phyloP scores from a whole-genome alignment of 2,888 invertebrate genomes.

The Calameuta pallipes region DNA sequence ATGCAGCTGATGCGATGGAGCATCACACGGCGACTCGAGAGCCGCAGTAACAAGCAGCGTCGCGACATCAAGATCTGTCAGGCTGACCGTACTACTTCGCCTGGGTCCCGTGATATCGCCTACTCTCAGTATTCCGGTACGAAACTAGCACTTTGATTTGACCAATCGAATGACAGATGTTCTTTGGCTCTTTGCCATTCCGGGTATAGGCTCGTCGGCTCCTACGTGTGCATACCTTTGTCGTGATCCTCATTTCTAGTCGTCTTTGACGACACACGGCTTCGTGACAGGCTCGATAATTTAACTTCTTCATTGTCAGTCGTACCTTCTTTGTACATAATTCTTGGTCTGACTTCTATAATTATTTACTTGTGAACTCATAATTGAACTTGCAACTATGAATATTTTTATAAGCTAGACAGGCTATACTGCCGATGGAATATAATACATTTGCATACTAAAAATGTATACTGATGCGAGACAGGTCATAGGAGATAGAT shows the following conservation, averaged over 20 bases:
- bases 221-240: neutral
- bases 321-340: neutral
- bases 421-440: neutral
- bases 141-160: constrained; percentile 10
- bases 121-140: constrained; percentile 44
- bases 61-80: constrained; percentile 44
- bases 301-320: neutral
- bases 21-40: constrained; percentile 57
- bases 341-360: neutral
- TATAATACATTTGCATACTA: neutral
- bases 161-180: neutral
- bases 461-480: neutral
- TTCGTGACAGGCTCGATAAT: neutral
- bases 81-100: constrained; percentile 21
- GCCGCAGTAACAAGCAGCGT: constrained; percentile 45
- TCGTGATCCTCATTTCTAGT: neutral
- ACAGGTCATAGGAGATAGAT: neutral
- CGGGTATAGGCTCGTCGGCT: neutral
- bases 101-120: constrained; percentile 30
- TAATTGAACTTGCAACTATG: neutral
- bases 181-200: neutral
- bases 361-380: neutral
- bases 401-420: neutral
- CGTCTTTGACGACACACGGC: neutral
- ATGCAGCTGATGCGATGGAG: constrained; percentile 64